phyloP scores from a whole-genome alignment of 2,888 invertebrate genomes.

The Tetragnatha montana region DNA sequence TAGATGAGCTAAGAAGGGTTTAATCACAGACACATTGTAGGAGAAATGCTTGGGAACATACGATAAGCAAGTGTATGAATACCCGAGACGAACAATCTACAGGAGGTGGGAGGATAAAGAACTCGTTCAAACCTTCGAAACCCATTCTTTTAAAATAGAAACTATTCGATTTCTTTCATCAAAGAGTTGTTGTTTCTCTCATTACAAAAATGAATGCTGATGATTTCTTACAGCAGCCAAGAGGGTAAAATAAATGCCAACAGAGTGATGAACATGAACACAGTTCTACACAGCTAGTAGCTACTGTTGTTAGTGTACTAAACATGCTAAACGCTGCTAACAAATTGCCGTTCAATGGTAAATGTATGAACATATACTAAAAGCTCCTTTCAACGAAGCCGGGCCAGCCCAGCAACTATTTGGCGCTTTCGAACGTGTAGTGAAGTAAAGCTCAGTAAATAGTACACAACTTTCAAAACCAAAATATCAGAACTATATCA shows the following conservation, averaged over 20 bases:
- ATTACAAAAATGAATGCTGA: too few relatives aligned
- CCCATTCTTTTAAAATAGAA: too few relatives aligned
- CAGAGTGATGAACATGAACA: neutral
- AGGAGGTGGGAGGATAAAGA: too few relatives aligned
- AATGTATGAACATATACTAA: slow-evolving; percentile 32
- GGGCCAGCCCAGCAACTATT: slow-evolving; percentile 60
- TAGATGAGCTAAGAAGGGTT: too few relatives aligned
- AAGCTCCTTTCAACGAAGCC: slow-evolving; percentile 48
- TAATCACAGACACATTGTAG: too few relatives aligned
- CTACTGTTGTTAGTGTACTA: slow-evolving; percentile 5
- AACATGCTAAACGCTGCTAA: slow-evolving; percentile 17
- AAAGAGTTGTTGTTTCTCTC: too few relatives aligned
- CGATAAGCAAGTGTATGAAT: too few relatives aligned
- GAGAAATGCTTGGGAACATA: too few relatives aligned
- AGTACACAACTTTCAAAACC: neutral
- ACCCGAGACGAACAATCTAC: too few relatives aligned
- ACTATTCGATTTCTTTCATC: too few relatives aligned
- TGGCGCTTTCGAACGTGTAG: slow-evolving; percentile 54
- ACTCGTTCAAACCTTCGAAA: too few relatives aligned
- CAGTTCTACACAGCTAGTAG: neutral
- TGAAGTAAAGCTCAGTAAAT: slow-evolving; percentile 51
- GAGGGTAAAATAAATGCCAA: neutral
- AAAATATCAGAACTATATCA: neutral
- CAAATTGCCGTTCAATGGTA: neutral
- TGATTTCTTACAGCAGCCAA: neutral